These are phyloP conservation scores for Lophochroa leadbeateri DNA, from an alignment of 2,113 vertebrate species.

Conservation along the genomic window DNA sequence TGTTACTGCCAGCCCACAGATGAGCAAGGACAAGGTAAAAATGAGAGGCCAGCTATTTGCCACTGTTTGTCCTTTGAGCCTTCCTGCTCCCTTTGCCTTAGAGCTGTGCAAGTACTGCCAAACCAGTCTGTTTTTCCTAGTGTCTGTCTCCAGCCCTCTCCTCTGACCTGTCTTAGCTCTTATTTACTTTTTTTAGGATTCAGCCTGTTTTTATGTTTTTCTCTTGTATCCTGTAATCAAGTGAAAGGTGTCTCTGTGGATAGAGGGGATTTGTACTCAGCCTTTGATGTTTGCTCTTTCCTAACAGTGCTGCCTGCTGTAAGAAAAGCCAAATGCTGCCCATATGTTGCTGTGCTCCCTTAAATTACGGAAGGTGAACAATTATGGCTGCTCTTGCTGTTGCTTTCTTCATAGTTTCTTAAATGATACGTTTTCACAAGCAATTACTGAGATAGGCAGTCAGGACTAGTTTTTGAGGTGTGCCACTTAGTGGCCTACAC, in stretches of 20 bases:
- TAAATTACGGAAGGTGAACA: conserved; percentile 31
- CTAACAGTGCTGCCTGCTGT: not conserved
- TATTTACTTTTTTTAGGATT: not conserved
- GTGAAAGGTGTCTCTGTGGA: conserved; percentile 17
- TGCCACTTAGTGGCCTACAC: conserved; percentile 40
- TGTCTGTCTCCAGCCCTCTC: not conserved
- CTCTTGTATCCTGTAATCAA: conserved; percentile 45
- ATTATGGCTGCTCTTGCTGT: conserved; percentile 18
- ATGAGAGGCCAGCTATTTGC: not conserved
- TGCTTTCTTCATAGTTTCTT: conserved; percentile 43
- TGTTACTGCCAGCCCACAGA: not conserved
- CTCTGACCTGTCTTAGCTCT: not conserved
- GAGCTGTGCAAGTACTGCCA: not conserved
- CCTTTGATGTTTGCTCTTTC: conserved; percentile 45
- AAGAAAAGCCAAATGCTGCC: conserved; percentile 51
- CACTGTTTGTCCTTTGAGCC: not conserved
- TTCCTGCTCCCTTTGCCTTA: not conserved
- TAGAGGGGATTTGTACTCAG: conserved; percentile 26
- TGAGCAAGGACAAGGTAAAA: not conserved
- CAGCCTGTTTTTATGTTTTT: conserved; percentile 29
- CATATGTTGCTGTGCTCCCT: conserved; percentile 3
- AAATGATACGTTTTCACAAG: conserved; percentile 57
- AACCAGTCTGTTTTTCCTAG: not conserved
- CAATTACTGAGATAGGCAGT: conserved; percentile 51
- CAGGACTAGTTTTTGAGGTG: conserved; percentile 44